Percentiles rank a stretch among this genome's conserved stretches.
These are phyloP conservation scores for Anastrepha ludens DNA, from an alignment of 1,140 invertebrate species.

Conservation along the genomic window DNA sequence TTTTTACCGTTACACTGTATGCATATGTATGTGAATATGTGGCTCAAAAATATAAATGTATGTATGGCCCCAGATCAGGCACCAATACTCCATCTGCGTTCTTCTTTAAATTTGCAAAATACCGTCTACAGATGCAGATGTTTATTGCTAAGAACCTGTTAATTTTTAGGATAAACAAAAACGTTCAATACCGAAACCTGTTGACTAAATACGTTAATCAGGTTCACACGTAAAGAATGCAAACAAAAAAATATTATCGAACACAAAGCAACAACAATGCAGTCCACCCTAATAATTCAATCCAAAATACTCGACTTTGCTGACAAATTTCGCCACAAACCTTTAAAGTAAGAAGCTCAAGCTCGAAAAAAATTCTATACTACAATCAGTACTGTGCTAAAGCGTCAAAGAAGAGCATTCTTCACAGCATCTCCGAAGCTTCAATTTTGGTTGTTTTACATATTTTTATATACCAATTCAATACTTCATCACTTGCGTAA, in stretches of 20 bases:
- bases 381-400: not conserved
- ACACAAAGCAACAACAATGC: not conserved
- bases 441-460: not conserved
- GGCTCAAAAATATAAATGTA: not conserved
- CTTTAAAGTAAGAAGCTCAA: constrained; percentile 19
- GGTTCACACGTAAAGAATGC: too few species aligned
- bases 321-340: constrained; percentile 11
- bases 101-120: not conserved
- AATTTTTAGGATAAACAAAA: constrained; percentile 24
- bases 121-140: not conserved
- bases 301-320: constrained; percentile 1
- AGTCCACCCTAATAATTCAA: not conserved
- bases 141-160: not conserved
- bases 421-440: not conserved
- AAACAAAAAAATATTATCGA: not conserved
- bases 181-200: constrained; percentile 1
- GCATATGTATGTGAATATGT: not conserved
- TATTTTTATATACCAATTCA: not conserved
- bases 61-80: not conserved
- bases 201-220: not conserved
- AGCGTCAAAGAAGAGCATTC: not conserved
- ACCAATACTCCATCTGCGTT: not conserved
- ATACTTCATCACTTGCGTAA: not conserved
- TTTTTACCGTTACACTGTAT: too few species aligned
- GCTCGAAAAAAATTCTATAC: not conserved